phyloP scores from a whole-genome alignment of 2,888 invertebrate species.

The Steinernema hermaphroditum region DNA sequence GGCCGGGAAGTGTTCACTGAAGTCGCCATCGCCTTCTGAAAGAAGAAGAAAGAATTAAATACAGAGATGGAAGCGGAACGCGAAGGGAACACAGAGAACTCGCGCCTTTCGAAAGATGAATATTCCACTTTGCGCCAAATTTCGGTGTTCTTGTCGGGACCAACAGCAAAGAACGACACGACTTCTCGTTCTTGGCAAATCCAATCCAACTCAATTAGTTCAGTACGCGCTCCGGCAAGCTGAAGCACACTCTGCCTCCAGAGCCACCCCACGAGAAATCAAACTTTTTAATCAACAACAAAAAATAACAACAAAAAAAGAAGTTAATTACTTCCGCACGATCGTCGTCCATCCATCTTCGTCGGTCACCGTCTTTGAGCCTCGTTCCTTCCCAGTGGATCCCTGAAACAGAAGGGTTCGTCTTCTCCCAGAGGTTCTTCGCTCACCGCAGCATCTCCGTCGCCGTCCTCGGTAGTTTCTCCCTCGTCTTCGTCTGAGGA shows the following conservation, averaged over 20 bases:
- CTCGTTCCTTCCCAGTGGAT: slow-evolving; percentile 31
- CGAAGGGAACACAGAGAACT: too few relatives aligned
- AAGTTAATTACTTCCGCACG: slow-evolving; percentile 11
- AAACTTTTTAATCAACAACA: not conserved
- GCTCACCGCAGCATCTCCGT: slow-evolving; percentile 10
- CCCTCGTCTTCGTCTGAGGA: slow-evolving; percentile 29
- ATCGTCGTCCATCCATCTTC: slow-evolving; percentile 62
- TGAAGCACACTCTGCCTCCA: too few relatives aligned
- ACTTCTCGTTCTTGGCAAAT: too few relatives aligned
- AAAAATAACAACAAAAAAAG: not conserved
- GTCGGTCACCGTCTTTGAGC: slow-evolving; percentile 49
- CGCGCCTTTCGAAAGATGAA: too few relatives aligned
- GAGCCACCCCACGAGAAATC: too few relatives aligned
- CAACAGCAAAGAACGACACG: too few relatives aligned
- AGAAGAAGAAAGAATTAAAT: too few relatives aligned
- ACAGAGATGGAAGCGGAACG: too few relatives aligned
- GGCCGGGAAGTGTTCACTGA: not conserved
- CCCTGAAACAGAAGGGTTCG: too few relatives aligned
- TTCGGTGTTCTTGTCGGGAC: not conserved
- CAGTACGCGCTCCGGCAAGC: too few relatives aligned
- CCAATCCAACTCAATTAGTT: too few relatives aligned
- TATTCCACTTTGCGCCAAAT: not conserved
- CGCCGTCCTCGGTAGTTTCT: slow-evolving; percentile 22
- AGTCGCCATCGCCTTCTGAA: not conserved
- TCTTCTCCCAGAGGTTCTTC: too few relatives aligned